Conservation (phyloP, 2,888 invertebrate genomes). For the Lithodes maja region DNA sequence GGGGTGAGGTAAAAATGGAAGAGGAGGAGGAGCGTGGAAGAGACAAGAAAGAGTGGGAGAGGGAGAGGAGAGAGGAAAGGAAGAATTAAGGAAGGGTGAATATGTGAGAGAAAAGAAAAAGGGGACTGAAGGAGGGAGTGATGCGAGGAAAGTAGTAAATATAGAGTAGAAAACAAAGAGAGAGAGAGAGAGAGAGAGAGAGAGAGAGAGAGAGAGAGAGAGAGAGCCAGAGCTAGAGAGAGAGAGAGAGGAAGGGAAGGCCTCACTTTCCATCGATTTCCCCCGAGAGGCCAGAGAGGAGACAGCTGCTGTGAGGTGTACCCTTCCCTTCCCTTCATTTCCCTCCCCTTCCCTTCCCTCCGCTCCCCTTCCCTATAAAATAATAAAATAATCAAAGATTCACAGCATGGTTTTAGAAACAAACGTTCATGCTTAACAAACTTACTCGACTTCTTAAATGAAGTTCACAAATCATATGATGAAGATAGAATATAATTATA, state of each 20-base stretch:
- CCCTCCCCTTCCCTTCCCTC: neutral
- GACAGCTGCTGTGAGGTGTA: slow-evolving; percentile 31
- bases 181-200: slow-evolving; percentile 10
- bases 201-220: neutral
- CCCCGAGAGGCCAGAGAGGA: slow-evolving; percentile 32
- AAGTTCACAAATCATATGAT: too few species aligned
- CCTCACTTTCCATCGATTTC: slow-evolving; percentile 49
- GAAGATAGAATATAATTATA: too few species aligned
- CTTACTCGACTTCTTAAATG: too few species aligned
- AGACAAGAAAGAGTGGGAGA: neutral
- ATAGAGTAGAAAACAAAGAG: neutral
- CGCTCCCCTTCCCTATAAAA: neutral
- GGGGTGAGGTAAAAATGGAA: neutral
- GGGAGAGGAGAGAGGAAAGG: neutral
- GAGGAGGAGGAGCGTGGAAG: neutral
- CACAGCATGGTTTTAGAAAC: too few species aligned
- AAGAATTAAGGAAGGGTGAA: neutral
- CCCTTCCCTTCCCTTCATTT: neutral
- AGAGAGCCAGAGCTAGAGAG: neutral
- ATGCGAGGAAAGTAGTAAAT: neutral
- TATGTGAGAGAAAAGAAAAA: neutral
- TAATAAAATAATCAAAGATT: too few species aligned
- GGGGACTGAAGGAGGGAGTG: neutral
- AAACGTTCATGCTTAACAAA: too few species aligned
- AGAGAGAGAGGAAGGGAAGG: slow-evolving; percentile 13